Evolutionary conservation across 1,140 invertebrate species (phyloP).

Genomic region (Epicauta chinensis): DNA sequence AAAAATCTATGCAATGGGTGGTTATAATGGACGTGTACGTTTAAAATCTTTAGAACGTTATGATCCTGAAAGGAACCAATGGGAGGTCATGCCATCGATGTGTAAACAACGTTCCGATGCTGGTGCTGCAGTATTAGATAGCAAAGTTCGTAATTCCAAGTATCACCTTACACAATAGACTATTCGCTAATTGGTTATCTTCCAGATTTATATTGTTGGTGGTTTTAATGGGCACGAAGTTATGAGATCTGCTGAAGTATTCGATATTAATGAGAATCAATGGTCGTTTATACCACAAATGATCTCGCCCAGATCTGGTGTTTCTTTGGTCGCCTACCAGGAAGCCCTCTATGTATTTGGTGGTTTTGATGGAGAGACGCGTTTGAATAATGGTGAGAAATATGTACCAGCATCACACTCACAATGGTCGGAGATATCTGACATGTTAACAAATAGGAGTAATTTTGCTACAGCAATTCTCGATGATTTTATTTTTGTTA

Average conservation of each 20-base stretch:
- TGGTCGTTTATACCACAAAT: conserved; percentile 71
- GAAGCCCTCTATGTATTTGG: conserved; percentile 61
- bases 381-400: conserved; percentile 48
- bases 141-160: conserved; percentile 42
- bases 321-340: conserved; percentile 56
- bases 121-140: conserved; percentile 56
- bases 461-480: conserved; percentile 67
- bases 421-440: conserved; percentile 50
- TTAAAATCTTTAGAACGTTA: conserved; percentile 69
- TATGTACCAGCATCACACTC: conserved; percentile 22
- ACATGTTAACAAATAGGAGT: conserved; percentile 69
- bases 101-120: conserved; percentile 73
- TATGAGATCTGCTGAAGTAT: conserved; percentile 57
- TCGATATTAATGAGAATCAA: conserved; percentile 53
- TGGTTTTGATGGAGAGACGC: conserved; percentile 60
- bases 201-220: conserved; percentile 65
- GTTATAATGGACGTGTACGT: conserved; percentile 77
- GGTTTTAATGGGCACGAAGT: conserved; percentile 70
- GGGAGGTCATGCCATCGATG: conserved; percentile 80
- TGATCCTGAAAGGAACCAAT: conserved; percentile 65
- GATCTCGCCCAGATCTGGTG: conserved; percentile 63
- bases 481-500: conserved; percentile 62
- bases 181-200: not conserved
- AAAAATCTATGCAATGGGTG: conserved; percentile 79
- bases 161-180: not conserved